Base-by-base conservation (phyloP, 2,888 invertebrate species). In the Spialia ferax region DNA sequence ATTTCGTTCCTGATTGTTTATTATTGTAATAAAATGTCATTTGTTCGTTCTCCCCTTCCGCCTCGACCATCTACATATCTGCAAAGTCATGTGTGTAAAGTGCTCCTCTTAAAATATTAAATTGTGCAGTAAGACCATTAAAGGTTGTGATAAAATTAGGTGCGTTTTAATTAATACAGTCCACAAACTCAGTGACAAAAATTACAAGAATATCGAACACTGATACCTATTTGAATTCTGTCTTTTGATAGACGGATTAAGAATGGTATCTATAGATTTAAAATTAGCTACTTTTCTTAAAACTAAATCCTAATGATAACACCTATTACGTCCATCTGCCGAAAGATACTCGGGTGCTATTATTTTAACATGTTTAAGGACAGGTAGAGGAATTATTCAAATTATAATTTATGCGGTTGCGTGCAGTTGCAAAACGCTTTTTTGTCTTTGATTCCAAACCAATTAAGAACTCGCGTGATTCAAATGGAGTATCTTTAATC, bases 381-480 rank as follows among this genome's bases (percentile, higher is more conserved):
- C 89, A 88, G 87, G 84, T 86, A 86, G 82, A 84, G 77, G 80
- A 81, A 88, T 89, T 88, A 89, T 89, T 87, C 76, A 90, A 91
- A 92, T 90, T 83, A 87, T 80, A 81, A 78, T 57, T 38, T 63
- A 61, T 75, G 71, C 73, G 79, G 73, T 88, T 76, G 92, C 92
- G 90, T 93, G 91, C 77, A 82, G 81, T 82, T 87, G 84, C 85
- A 81, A 84, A 89, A 82, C 71, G 81, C 75, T 89, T 92, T 91
- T 93, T 92, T 91, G 86, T 88, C 85, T 79, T 77, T 84, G 75
- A 81, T 84, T 83, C 80, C 80, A 72, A 79, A 82, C 83, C 88
- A 89, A 89, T 90, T 90, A 87, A 79, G 75, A 73, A 82, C 81
- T 91, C 78, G 91, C 91, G 90, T 91, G 92, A 88, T 90, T 85